phyloP scores from a whole-genome alignment of 2,113 vertebrate species.

The Boulengeromyrus knoepffleri region DNA sequence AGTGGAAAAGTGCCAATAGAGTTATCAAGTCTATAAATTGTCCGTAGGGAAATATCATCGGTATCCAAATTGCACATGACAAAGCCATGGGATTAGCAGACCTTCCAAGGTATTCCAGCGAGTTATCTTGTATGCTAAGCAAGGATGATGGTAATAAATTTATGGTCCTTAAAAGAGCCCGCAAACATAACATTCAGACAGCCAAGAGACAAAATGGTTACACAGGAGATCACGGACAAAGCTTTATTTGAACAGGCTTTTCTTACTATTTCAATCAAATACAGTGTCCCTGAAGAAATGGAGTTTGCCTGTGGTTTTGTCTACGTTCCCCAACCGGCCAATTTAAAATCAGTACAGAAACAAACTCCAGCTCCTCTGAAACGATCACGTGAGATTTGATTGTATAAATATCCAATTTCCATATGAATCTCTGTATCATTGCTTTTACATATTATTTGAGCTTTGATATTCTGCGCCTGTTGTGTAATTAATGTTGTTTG shows the following conservation, averaged over 20 bases:
- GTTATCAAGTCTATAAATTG: background rate
- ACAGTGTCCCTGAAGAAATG: constrained; percentile 35
- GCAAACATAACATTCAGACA: too few relatives aligned
- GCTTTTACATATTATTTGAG: background rate
- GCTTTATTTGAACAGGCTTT: background rate
- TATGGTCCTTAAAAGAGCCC: background rate
- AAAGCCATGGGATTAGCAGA: background rate
- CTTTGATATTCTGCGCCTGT: background rate
- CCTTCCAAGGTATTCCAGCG: background rate
- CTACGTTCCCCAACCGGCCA: constrained; percentile 42
- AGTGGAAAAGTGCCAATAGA: background rate
- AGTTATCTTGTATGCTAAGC: background rate
- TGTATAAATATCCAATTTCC: background rate
- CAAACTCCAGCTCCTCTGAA: constrained; percentile 26
- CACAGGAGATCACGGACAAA: background rate
- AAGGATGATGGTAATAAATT: background rate
- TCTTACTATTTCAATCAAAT: background rate
- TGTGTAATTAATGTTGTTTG: background rate
- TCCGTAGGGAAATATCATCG: background rate
- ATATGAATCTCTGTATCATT: background rate
- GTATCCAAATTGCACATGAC: background rate
- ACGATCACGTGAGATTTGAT: constrained; percentile 49
- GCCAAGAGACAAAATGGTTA: background rate
- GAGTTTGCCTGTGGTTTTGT: constrained; percentile 59
- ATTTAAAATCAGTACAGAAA: constrained; percentile 27